phyloP scores from a whole-genome alignment of 2,797 vertebrate species.

The Poeciliopsis gracilis region DNA sequence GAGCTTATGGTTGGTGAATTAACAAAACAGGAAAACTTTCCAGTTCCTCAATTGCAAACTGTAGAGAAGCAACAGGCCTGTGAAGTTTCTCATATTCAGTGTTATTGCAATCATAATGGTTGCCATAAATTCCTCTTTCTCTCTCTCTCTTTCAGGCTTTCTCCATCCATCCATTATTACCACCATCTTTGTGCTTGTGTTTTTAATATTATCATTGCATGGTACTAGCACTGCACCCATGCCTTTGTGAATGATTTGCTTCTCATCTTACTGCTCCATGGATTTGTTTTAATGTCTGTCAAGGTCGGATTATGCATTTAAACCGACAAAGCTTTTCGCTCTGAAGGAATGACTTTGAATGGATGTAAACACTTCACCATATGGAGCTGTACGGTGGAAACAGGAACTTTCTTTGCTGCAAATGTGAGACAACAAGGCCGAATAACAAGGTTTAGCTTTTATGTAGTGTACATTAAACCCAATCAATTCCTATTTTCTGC shows the following conservation, averaged over 20 bases:
- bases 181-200: constrained; percentile 66
- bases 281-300: constrained; percentile 47
- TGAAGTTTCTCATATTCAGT: constrained; percentile 67
- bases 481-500: neutral
- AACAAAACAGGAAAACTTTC: constrained; percentile 37
- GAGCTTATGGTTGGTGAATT: constrained; percentile 45
- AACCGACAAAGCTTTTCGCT: constrained; percentile 33
- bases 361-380: constrained; percentile 15
- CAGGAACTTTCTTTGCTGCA: neutral
- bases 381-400: constrained; percentile 2
- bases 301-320: constrained; percentile 31
- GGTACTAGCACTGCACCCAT: constrained; percentile 65
- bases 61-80: constrained; percentile 58
- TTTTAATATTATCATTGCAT: constrained; percentile 74
- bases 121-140: constrained; percentile 72
- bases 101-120: constrained; percentile 68
- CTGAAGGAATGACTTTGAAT: constrained; percentile 15
- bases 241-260: constrained; percentile 56
- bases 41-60: constrained; percentile 51
- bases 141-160: constrained; percentile 77
- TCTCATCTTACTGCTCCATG: constrained; percentile 55
- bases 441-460: constrained; percentile 12
- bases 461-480: constrained; percentile 1
- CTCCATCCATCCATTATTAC: constrained; percentile 70
- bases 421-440: constrained; percentile 2